Evolutionary conservation across 2,888 invertebrate species (phyloP), one percentile per base, ranked within the genome.

Genomic region (Oscheius sp.): DNA sequence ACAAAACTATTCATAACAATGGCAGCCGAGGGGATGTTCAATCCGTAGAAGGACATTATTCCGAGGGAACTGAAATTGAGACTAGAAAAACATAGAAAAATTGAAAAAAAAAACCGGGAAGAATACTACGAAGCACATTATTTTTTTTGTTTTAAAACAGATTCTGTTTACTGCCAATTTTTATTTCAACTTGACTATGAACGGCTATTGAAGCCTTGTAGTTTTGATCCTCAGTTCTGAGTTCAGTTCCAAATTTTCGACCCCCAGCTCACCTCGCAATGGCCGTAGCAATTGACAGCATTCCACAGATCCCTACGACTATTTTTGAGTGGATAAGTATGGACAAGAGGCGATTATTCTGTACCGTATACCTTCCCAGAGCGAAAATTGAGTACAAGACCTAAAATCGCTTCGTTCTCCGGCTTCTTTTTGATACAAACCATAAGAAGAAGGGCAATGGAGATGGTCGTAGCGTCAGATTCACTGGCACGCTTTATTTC

Each of bases 1-100:
- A 98, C 92, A 89, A 98, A 98, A 3, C 97, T 97, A 82, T 97
- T 93, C 0, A 97, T 97, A 16, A 79, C 96, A 68, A 97, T 93
- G 58, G 95, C 94, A 82, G 97, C 92, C 86, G 98, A 91, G 0
- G 96, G 95, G 0, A 94, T 93, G 0, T 94, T 92, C 23, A 94
- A 90, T 0, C 92, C 92, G 29, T 92, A 86, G 89, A 93, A 95
- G 6, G 94, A 94, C 90, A 94, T 94, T 76, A 95, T 90, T 45
- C 97, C 96, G 79, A 96, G 69, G 1, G 79, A 75, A 41, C 79
- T 79, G 66, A 66, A 71, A 59, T 7, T n/a, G 21, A 6, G n/a
- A n/a, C n/a, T n/a, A n/a, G n/a, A n/a, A n/a, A n/a, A n/a, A n/a
- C n/a, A n/a, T n/a, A n/a, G n/a, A n/a, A n/a, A n/a, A n/a, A n/a